Evolutionary conservation across 2,113 vertebrate genomes (phyloP), one percentile per base, ranked within the genome.

Genomic region (Toxotes chatareus): DNA sequence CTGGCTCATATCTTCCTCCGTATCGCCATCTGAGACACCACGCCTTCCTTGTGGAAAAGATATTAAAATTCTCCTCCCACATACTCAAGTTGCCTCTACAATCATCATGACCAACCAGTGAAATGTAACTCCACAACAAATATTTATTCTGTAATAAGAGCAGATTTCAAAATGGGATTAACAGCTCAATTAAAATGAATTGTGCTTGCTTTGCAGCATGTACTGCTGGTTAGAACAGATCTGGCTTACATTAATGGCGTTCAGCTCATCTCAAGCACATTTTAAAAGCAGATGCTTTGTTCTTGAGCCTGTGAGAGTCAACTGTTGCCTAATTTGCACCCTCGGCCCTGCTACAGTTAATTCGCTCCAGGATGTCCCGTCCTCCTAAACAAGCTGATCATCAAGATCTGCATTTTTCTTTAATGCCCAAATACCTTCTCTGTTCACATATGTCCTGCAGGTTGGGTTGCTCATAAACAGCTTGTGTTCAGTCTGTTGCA

Each of bases 21-120:
- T 42, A 74, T 79, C 76, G 85, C 68, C 74, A 72, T 73, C 56
- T 56, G 63, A 81, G 63, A 78, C 64, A 61, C 63, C 74, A 69
- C n/a, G 12, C 23, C 66, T 73, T 81, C 66, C 47, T 80, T 1
- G 14, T 65, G 78, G 53, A 76, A 61, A 75, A 82, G 11, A 73
- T 5, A 61, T 83, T 67, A 72, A 84, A 76, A 81, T 57, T 46
- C 11, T 80, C 70, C 62, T 76, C 57, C 69, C 44, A 44, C 32
- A 59, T 38, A 57, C 68, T 83, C 60, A 76, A 70, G 68, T 42
- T 76, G 55, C 19, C 12, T 71, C 38, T 14, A 68, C 63, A 72
- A 61, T 83, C 76, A 47, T 80, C 61, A 46, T 71, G 69, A 67
- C 53, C 53, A 38, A 40, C 21, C 56, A 31, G 79, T 56, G 66